These are phyloP conservation scores for Epirrita christyi DNA, from an alignment of 2,888 invertebrate species.

Conservation along the genomic window DNA sequence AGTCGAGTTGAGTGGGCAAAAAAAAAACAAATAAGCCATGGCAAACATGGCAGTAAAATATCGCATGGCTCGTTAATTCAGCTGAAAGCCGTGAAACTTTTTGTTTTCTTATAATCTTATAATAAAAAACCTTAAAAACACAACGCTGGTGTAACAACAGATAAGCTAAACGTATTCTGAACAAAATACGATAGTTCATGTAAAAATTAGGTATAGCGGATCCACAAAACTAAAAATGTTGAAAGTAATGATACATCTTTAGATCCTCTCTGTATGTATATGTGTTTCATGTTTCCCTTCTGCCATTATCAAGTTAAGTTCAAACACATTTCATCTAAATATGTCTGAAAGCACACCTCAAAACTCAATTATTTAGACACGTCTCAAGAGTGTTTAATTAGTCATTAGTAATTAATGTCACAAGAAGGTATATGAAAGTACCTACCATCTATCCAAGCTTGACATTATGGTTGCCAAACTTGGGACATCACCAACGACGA, in stretches of 20 bases:
- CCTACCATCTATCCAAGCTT: too few species aligned
- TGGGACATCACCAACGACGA: too few species aligned
- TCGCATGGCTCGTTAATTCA: slow-evolving; percentile 48
- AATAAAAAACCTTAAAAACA: too few species aligned
- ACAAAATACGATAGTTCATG: too few species aligned
- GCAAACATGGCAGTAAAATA: slow-evolving; percentile 42
- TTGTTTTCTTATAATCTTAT: slow-evolving; percentile 39
- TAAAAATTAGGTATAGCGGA: too few species aligned
- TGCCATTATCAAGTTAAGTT: slow-evolving; percentile 13
- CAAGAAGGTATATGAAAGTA: too few species aligned
- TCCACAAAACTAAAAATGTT: too few species aligned
- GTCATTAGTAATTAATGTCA: too few species aligned
- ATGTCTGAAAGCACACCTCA: slow-evolving; percentile 23
- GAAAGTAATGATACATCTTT: too few species aligned
- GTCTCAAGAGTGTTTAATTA: slow-evolving; percentile 35
- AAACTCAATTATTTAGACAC: slow-evolving; percentile 34
- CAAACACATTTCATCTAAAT: slow-evolving; percentile 26
- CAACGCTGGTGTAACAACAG: not conserved
- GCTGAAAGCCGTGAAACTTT: slow-evolving; percentile 46
- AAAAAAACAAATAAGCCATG: slow-evolving; percentile 39
- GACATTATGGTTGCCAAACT: too few species aligned
- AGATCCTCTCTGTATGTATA: too few species aligned
- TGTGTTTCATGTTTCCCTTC: not conserved
- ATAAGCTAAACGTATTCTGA: not conserved
- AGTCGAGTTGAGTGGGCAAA: slow-evolving; percentile 5